Base-by-base conservation (phyloP, 2,888 invertebrate species). In the Ochropacha duplaris region DNA sequence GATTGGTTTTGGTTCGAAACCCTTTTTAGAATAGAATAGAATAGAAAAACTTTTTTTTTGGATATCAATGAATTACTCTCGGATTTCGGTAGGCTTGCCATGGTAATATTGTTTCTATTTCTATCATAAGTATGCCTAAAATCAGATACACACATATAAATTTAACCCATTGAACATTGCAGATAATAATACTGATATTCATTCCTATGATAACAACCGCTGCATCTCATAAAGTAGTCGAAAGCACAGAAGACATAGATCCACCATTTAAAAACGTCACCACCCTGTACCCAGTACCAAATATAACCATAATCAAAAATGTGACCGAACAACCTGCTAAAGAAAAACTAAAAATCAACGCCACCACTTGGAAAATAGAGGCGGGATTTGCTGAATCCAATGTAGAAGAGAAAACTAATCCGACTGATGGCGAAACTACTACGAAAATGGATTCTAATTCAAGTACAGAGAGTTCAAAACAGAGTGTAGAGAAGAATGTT, bases 291-390 rank as follows among this genome's bases (percentile, higher is more conserved):
- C 88, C 90, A 8, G 75, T 86, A 1, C 62, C 68, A 16, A 75
- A 78, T 61, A 65, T 56, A 44, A 64, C 65, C 14, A 56, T 58
- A 50, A 59, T 4, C 49, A 68, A 62, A 59, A 67, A 63, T 50
- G 16, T 16, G 9, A 16, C 24, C 12, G 19, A 14, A 11, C 16
- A 16, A 52, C 52, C 28, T 11, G 5, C 31, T 16, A 19, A 19
- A 24, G 31, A 28, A 62, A 66, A 22, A 50, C 36, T 4, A 58
- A 63, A 50, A 55, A 52, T 34, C 31, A 52, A 61, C 1, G 68
- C 66, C 16, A 80, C 84, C 22, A 66, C 69, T 5, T 88, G 89
- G 88, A 86, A 84, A 57, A 74, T 88, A 34, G 84, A 87, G 52
- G 72, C 87, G 0, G 64, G 76, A 1, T 85, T 78, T 51, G 75